Conservation (phyloP, 2,888 invertebrate genomes). For the Trissonchulus sp. region DNA sequence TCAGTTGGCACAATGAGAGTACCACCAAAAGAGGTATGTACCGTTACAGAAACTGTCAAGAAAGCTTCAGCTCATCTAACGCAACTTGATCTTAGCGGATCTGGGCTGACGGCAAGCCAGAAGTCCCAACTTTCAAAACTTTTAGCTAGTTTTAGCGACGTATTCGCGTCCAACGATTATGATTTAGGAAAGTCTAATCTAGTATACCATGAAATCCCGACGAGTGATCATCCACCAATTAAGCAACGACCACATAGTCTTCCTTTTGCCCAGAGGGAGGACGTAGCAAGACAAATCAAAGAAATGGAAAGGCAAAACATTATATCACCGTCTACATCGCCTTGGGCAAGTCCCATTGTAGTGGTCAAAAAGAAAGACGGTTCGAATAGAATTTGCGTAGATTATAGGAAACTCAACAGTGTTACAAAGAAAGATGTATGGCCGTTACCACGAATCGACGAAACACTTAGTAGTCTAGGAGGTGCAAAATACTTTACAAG, state of each 20-base stretch:
- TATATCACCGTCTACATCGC: not conserved
- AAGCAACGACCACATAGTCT: not conserved
- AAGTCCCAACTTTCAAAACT: not conserved
- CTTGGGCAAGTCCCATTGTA: constrained; percentile 16
- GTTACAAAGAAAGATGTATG: constrained; percentile 20
- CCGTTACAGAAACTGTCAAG: no score
- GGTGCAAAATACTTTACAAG: constrained; percentile 20
- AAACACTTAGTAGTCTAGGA: not conserved
- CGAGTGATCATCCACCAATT: constrained; percentile 1
- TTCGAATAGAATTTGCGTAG: constrained; percentile 4
- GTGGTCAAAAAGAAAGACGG: constrained; percentile 20
- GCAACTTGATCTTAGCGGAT: not conserved
- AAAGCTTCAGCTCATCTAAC: no score
- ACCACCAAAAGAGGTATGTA: no score
- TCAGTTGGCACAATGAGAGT: not conserved
- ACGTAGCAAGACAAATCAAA: not conserved
- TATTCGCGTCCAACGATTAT: not conserved
- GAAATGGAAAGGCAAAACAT: not conserved
- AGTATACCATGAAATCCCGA: not conserved
- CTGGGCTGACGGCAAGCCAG: not conserved
- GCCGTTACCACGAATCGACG: constrained; percentile 13
- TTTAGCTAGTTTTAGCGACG: not conserved
- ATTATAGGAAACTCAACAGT: constrained; percentile 20
- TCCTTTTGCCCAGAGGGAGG: not conserved
- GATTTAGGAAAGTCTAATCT: not conserved